A percentile compares a stretch with the other conserved stretches of the same genome.
Conservation (phyloP, 2,113 vertebrate genomes). For the Psilopsiagon aymara region DNA sequence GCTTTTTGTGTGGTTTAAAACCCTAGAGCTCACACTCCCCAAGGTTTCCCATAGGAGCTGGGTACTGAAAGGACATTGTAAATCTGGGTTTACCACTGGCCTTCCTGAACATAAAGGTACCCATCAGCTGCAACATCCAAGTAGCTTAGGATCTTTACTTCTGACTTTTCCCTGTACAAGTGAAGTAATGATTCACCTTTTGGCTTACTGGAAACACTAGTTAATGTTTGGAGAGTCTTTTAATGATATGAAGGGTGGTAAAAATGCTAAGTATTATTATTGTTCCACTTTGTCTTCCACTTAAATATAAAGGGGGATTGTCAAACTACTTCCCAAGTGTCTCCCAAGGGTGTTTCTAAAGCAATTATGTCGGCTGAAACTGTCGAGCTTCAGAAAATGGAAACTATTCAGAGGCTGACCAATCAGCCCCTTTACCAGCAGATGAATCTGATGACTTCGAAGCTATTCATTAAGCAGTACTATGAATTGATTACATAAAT, state of each 20-base stretch:
- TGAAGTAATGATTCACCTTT: slow-evolving; percentile 6
- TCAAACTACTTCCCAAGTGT: slow-evolving; percentile 45
- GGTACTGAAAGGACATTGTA: background rate
- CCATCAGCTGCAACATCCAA: background rate
- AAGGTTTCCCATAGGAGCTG: background rate
- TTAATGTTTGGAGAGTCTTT: background rate
- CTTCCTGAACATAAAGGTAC: background rate
- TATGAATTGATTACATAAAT: slow-evolving; percentile 67
- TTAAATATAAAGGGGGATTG: slow-evolving; percentile 13
- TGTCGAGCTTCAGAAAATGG: slow-evolving; percentile 21
- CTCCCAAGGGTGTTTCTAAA: slow-evolving; percentile 59
- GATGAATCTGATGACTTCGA: slow-evolving; percentile 48
- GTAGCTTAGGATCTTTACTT: background rate
- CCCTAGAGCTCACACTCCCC: background rate
- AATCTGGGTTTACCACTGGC: background rate
- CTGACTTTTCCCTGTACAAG: background rate
- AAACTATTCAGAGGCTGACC: slow-evolving; percentile 34
- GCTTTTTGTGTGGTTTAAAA: background rate
- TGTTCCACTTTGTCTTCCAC: slow-evolving; percentile 55
- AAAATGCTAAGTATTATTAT: slow-evolving; percentile 60
- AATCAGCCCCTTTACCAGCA: slow-evolving; percentile 33
- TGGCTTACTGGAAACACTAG: background rate
- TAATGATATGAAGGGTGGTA: slow-evolving; percentile 16
- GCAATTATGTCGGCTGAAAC: slow-evolving; percentile 49
- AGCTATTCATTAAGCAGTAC: slow-evolving; percentile 60